A percentile compares a stretch with the other conserved stretches of the same genome.
Evolutionary conservation across 1,140 invertebrate genomes (phyloP).

Genomic region (Alviniconcha marisindica): DNA sequence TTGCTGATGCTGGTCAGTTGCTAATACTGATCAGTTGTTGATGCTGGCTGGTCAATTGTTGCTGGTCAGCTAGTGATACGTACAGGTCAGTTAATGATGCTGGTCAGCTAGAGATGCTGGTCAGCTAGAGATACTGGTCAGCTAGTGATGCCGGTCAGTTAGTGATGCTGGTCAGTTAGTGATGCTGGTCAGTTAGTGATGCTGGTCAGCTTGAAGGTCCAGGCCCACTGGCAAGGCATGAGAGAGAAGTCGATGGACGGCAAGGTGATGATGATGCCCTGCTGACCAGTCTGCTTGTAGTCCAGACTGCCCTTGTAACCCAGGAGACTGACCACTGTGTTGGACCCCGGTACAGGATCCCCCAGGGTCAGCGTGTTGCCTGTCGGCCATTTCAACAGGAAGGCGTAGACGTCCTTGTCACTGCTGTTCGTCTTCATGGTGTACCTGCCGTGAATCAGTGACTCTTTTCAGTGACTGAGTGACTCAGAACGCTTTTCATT

Average conservation of each 20-base stretch:
- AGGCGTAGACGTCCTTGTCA: slow-evolving; percentile 51
- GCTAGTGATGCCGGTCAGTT: too few relatives aligned
- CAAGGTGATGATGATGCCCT: slow-evolving; percentile 57
- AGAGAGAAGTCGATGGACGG: slow-evolving; percentile 55
- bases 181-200: slow-evolving; percentile 41
- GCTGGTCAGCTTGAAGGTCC: slow-evolving; percentile 61
- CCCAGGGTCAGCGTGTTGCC: slow-evolving; percentile 53
- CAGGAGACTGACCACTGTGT: slow-evolving; percentile 59
- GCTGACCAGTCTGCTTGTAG: slow-evolving; percentile 43
- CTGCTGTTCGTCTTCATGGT: slow-evolving; percentile 54
- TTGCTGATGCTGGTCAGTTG: too few relatives aligned
- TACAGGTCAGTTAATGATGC: too few relatives aligned
- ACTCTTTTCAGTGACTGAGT: too few relatives aligned
- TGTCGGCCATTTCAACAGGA: slow-evolving; percentile 59
- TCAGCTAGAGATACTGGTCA: too few relatives aligned
- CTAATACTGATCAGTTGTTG: too few relatives aligned
- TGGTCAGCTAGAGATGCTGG: too few relatives aligned
- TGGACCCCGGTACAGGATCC: slow-evolving; percentile 44
- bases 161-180: too few relatives aligned
- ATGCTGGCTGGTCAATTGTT: too few relatives aligned
- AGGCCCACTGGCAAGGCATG: slow-evolving; percentile 65
- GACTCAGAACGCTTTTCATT: too few relatives aligned
- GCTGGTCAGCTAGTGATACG: too few relatives aligned
- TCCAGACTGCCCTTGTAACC: slow-evolving; percentile 54
- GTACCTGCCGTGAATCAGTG: too few relatives aligned